A percentile compares a stretch with the other conserved stretches of the same genome.
Conservation (phyloP, 2,113 vertebrate genomes). For the Erythrolamprus reginae region DNA sequence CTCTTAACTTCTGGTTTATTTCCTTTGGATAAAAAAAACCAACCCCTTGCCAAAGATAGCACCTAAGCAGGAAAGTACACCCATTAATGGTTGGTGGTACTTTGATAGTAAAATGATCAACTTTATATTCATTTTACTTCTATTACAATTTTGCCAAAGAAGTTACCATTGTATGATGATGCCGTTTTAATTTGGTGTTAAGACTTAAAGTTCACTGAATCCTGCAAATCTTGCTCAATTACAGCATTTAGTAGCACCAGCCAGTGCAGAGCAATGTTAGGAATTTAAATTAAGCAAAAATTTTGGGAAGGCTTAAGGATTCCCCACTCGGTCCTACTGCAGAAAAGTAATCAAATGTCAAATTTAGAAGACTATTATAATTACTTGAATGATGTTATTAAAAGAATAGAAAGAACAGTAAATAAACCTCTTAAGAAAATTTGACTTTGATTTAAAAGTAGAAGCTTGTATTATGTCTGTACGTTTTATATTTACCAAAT, state of each 20-base stretch:
- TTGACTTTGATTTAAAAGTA: neutral
- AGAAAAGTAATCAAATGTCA: neutral
- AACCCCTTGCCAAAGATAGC: neutral
- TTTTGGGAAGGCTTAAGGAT: neutral
- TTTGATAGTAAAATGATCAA: neutral
- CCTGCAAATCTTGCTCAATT: neutral
- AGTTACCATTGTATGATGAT: neutral
- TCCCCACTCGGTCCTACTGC: neutral
- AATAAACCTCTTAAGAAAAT: neutral
- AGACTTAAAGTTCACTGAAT: neutral
- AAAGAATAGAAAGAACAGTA: neutral
- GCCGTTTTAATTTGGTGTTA: neutral
- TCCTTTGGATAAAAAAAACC: neutral
- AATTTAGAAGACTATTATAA: neutral
- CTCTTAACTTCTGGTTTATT: neutral
- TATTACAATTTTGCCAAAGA: neutral
- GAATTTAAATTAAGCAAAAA: neutral
- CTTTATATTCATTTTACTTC: neutral
- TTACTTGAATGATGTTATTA: neutral
- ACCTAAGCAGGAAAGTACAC: neutral
- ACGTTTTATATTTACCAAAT: neutral
- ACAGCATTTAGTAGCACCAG: neutral
- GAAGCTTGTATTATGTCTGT: rapidly evolving
- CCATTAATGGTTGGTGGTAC: neutral
- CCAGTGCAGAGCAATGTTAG: neutral